phyloP scores from a whole-genome alignment of 2,888 invertebrate species.

The Phalangium opilio region DNA sequence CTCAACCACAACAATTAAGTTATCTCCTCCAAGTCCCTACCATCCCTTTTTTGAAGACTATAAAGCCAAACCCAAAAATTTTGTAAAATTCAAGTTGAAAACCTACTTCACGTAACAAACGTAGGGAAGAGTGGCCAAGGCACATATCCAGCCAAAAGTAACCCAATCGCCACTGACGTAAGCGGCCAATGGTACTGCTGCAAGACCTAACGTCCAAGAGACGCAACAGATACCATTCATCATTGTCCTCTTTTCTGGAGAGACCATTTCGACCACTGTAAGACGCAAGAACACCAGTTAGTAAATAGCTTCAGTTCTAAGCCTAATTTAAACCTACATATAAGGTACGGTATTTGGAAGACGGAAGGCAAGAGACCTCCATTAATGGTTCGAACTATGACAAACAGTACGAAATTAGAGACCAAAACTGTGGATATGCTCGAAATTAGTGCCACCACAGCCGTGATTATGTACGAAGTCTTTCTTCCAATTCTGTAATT shows the following conservation, averaged over 20 bases:
- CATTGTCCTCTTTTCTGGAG: conserved; percentile 32
- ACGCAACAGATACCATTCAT: conserved; percentile 21
- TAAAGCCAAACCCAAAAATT: too few relatives aligned
- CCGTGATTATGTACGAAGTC: conserved; percentile 11
- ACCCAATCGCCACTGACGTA: conserved; percentile 25
- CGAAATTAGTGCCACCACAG: conserved; percentile 8
- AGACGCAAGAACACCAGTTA: too few relatives aligned
- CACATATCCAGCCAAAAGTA: conserved; percentile 17
- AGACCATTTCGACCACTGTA: conserved; percentile 12
- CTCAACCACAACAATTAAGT: too few relatives aligned
- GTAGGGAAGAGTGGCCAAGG: background rate
- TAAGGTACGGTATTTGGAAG: conserved; percentile 17
- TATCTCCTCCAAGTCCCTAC: too few relatives aligned
- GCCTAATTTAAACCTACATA: conserved; percentile 10
- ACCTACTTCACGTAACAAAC: background rate
- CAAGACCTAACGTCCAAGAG: conserved; percentile 23
- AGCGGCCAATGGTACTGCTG: conserved; percentile 24
- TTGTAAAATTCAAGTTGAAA: too few relatives aligned
- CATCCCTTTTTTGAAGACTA: too few relatives aligned
- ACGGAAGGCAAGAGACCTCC: conserved; percentile 14
- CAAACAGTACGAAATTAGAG: conserved; percentile 11
- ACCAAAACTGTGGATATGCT: conserved; percentile 11
- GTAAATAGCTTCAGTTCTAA: background rate
- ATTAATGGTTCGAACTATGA: conserved; percentile 13
- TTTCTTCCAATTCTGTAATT: conserved; percentile 13